Conservation (phyloP, 2,888 invertebrate species). For the Pristionchus exspectatus region DNA sequence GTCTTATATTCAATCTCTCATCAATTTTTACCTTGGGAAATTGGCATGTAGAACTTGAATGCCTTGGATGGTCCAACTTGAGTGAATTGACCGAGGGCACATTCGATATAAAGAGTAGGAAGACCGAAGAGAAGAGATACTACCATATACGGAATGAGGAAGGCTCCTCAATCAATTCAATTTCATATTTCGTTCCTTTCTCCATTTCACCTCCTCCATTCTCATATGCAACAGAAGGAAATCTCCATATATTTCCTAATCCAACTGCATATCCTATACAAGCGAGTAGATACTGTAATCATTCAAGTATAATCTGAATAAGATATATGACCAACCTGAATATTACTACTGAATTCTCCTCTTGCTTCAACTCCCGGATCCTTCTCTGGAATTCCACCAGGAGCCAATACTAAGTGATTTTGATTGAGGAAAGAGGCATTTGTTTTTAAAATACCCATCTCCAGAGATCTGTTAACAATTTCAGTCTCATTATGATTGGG, state of each 20-base stretch:
- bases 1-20: not conserved
- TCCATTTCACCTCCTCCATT: slow-evolving; percentile 66
- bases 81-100: slow-evolving; percentile 52
- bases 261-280: slow-evolving; percentile 62
- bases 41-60: slow-evolving; percentile 49
- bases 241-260: slow-evolving; percentile 70
- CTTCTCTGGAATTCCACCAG: slow-evolving; percentile 23
- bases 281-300: slow-evolving; percentile 57
- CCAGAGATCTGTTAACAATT: not conserved
- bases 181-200: not conserved
- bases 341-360: slow-evolving; percentile 15
- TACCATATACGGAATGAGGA: slow-evolving; percentile 53
- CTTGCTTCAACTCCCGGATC: not conserved
- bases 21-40: slow-evolving; percentile 19
- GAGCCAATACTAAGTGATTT: not conserved
- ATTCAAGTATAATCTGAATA: not conserved
- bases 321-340: not conserved
- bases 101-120: slow-evolving; percentile 56
- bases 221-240: slow-evolving; percentile 71
- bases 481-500: not conserved
- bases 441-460: not conserved
- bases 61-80: slow-evolving; percentile 49
- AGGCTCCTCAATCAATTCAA: slow-evolving; percentile 56
- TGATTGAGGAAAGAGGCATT: not conserved
- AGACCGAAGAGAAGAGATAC: slow-evolving; percentile 49